Conservation (phyloP, 2,797 vertebrate species). For the Calcarius lapponicus region DNA sequence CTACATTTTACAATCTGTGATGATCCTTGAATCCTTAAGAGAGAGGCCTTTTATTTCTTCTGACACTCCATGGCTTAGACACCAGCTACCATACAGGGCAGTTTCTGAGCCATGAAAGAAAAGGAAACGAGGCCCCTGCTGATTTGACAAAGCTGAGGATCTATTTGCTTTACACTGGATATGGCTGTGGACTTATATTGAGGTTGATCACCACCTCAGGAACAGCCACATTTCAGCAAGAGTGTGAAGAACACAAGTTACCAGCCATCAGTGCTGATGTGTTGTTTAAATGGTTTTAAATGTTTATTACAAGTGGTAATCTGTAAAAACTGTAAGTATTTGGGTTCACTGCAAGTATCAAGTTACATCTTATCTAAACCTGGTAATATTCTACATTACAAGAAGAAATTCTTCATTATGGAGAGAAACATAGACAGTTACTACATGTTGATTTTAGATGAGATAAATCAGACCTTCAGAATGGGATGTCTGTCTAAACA, state of each 20-base stretch:
- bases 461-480: neutral
- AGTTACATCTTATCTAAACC: neutral
- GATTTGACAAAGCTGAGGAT: neutral
- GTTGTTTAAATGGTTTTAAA: neutral
- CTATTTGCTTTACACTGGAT: neutral
- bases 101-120: neutral
- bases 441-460: neutral
- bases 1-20: neutral
- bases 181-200: neutral
- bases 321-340: neutral
- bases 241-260: neutral
- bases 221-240: neutral
- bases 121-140: neutral
- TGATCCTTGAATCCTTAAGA: neutral
- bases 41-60: neutral
- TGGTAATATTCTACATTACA: neutral
- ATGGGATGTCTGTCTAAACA: neutral
- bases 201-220: neutral
- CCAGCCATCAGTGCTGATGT: neutral
- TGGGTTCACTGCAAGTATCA: neutral
- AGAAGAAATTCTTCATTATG: neutral
- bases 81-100: fast-evolving
- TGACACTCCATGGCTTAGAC: neutral
- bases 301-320: neutral
- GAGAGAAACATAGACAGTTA: neutral